Base-by-base conservation (phyloP, 2,888 invertebrate species). In the Drosophila seclusa region DNA sequence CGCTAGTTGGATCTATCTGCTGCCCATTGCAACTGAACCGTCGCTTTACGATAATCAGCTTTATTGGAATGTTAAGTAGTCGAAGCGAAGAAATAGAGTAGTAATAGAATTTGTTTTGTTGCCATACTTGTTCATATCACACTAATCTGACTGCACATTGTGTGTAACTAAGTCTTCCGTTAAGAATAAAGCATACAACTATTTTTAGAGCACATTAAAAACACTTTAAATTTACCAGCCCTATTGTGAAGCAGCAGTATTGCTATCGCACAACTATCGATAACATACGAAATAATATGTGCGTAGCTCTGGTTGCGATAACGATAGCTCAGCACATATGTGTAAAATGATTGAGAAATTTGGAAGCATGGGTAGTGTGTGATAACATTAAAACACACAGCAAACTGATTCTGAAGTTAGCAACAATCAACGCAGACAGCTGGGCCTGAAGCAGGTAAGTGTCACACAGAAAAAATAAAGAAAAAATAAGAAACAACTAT, bases 1-100 rank as follows among this genome's bases (percentile, higher is more conserved):
- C 5, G 90, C 95, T 11, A 91, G 95, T 0, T 99, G 98, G 98
- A 95, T 96, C 82, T 93, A 95, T 48, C 92, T 98, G 40, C 93
- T 98, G 42, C 95, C 94, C 55, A 96, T 97, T 0, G 92, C 98
- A 67, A 98, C 98, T 0, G 86, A 94, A 78, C 97, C 98, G 0
- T 89, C 92, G 13, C 93, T 95, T 81, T 96, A 95, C 83, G 92
- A 94, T 61, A 96, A 96, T 83, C 94, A 93, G 90, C 92, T 96
- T 73, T 94, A 95, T 87, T 95, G 95, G 95, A 86, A 88, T 38
- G 69, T 54, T 57, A 75, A 75, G 53, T 2, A 6, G 8, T 18
- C 8, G 38, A 32, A 16, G 38, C 13, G 6, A 36, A 18, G 31
- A 31, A 10, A 21, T 27, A 29, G 11, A 10, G 10, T 31, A 31